Conservation (phyloP, 2,888 invertebrate genomes). For the Holacanthella duospinosa region DNA sequence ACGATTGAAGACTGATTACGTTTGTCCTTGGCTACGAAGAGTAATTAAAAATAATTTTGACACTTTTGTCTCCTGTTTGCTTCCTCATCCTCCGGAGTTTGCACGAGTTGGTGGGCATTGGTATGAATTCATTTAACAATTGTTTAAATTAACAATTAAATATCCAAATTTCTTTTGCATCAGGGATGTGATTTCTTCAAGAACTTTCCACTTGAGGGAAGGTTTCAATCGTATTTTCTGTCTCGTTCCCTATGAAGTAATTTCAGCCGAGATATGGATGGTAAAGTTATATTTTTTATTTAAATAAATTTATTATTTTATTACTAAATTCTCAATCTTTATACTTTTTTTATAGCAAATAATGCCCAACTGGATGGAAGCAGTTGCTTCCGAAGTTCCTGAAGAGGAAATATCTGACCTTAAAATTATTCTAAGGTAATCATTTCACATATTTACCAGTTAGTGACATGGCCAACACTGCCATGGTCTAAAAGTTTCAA, state of each 20-base stretch:
- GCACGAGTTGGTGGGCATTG: conserved; percentile 93
- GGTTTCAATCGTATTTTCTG: conserved; percentile 89
- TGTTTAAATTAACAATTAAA: too few species aligned
- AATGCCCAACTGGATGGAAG: conserved; percentile 99
- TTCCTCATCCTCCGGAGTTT: conserved; percentile 93
- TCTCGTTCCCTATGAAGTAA: conserved; percentile 92
- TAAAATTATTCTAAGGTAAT: conserved; percentile 63
- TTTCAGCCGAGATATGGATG: conserved; percentile 94
- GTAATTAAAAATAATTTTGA: conserved; percentile 74
- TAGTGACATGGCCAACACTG: background rate
- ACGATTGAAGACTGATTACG: conserved; percentile 80
- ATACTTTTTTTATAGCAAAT: too few species aligned
- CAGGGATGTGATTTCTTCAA: conserved; percentile 72
- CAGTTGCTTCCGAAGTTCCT: conserved; percentile 82
- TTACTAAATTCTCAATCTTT: too few species aligned
- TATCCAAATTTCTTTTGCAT: too few species aligned
- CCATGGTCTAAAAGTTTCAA: background rate
- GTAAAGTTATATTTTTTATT: conserved; percentile 62
- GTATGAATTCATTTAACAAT: too few species aligned
- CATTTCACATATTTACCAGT: conserved; percentile 9
- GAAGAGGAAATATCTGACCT: conserved; percentile 76
- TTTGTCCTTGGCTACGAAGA: conserved; percentile 80
- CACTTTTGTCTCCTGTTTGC: conserved; percentile 80
- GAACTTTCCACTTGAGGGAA: conserved; percentile 85
- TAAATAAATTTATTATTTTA: background rate